These are phyloP conservation scores for Cyphomyrus plagiostoma DNA, from an alignment of 2,113 vertebrate species.

Conservation along the genomic window DNA sequence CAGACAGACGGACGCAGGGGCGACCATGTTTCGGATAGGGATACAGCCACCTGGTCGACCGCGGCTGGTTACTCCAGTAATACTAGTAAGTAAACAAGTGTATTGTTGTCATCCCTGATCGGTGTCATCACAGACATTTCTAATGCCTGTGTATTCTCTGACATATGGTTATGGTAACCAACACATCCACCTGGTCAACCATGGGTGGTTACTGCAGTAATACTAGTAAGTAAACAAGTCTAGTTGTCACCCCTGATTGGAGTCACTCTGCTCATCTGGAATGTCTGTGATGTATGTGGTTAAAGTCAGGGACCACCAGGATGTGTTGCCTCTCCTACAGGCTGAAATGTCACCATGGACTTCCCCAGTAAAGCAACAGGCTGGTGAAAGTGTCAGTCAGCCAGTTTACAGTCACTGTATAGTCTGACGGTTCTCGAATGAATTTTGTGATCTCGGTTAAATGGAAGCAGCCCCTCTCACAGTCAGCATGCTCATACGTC, in stretches of 20 bases:
- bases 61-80: not conserved
- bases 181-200: not conserved
- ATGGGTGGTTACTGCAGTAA: not conserved
- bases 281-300: not conserved
- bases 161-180: not conserved
- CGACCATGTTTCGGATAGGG: not conserved
- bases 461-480: not conserved
- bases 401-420: not conserved
- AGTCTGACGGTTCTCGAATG: not conserved
- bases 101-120: not conserved
- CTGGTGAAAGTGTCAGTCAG: not conserved
- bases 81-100: not conserved
- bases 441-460: not conserved
- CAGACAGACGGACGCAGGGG: not conserved
- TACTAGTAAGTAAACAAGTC: not conserved
- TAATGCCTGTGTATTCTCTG: not conserved
- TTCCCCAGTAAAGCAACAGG: not conserved
- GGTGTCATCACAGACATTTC: not conserved
- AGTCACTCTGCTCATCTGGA: not conserved
- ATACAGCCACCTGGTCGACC: not conserved
- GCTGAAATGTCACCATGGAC: not conserved
- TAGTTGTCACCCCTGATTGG: not conserved
- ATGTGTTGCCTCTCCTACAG: not conserved
- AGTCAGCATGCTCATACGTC: not conserved
- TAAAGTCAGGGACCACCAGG: not conserved